Evolutionary conservation across 2,797 vertebrate species (phyloP).

Genomic region (Simalia tracyae): DNA sequence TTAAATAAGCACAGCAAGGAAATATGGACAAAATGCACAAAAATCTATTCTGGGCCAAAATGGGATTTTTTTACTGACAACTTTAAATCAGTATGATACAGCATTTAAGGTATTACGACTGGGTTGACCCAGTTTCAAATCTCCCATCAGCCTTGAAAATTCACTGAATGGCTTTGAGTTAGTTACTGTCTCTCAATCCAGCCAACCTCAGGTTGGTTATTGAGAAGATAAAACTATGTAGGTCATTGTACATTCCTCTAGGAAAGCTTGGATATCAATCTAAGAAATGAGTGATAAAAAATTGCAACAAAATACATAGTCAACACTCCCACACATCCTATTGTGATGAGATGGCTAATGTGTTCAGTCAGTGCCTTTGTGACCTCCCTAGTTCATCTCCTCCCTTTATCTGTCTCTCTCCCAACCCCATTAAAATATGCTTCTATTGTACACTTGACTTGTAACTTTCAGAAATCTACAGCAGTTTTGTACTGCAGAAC

Average conservation of each 20-base stretch:
- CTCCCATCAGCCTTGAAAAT: not conserved
- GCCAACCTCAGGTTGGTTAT: not conserved
- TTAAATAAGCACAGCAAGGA: constrained; percentile 12
- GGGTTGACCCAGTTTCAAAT: not conserved
- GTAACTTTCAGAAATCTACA: not conserved
- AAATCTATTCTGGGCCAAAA: not conserved
- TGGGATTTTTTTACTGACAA: not conserved
- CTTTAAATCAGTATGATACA: not conserved
- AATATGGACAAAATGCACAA: not conserved
- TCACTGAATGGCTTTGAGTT: not conserved
- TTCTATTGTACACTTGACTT: not conserved
- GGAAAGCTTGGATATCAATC: not conserved
- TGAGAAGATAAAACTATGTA: not conserved
- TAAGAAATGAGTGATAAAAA: not conserved
- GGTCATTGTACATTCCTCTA: not conserved
- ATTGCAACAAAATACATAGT: not conserved
- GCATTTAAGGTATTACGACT: not conserved
- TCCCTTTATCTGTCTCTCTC: not conserved
- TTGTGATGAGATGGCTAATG: not conserved
- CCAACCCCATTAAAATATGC: not conserved
- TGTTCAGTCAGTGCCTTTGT: not conserved
- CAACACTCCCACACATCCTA: not conserved
- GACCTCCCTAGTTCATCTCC: not conserved
- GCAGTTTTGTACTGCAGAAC: not conserved
- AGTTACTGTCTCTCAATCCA: not conserved